Percentiles rank a stretch among this genome's conserved stretches.
Evolutionary conservation across 2,113 vertebrate genomes (phyloP).

Genomic region (Callocephalon fimbriatum): DNA sequence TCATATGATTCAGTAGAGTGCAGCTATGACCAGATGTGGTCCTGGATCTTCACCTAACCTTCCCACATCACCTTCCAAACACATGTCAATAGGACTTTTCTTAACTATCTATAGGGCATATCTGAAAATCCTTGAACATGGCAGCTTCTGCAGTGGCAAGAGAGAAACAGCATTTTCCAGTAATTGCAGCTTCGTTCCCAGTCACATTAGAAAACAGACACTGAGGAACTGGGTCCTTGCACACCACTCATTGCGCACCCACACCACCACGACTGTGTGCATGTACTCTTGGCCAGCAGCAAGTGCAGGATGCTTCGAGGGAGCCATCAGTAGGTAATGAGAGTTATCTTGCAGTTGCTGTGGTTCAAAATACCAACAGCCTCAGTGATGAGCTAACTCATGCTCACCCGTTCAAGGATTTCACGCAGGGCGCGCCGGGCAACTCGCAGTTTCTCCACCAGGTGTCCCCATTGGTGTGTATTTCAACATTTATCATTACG

Average conservation of each 20-base stretch:
- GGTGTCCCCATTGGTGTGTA: slow-evolving; percentile 48
- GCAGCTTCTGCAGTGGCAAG: not conserved
- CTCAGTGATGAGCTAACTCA: not conserved
- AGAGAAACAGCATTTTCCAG: not conserved
- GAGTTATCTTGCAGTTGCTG: not conserved
- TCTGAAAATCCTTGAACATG: not conserved
- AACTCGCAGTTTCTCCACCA: slow-evolving; percentile 16
- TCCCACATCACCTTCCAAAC: not conserved
- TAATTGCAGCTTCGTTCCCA: not conserved
- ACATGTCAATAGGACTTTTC: fast-evolving
- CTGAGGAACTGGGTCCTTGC: fast-evolving
- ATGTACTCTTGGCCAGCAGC: fast-evolving
- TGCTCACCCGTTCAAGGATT: fast-evolving
- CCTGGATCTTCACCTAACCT: not conserved
- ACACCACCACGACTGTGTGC: fast-evolving
- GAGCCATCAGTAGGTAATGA: not conserved
- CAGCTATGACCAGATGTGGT: fast-evolving
- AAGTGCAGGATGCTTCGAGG: not conserved
- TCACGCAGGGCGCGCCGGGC: not conserved
- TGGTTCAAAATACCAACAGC: not conserved
- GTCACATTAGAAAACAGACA: not conserved
- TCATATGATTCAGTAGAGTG: not conserved
- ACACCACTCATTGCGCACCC: fast-evolving
- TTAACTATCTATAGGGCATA: not conserved
- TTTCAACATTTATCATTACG: not conserved